These are phyloP conservation scores for Masticophis lateralis DNA, from an alignment of 2,797 vertebrate species.

Conservation along the genomic window DNA sequence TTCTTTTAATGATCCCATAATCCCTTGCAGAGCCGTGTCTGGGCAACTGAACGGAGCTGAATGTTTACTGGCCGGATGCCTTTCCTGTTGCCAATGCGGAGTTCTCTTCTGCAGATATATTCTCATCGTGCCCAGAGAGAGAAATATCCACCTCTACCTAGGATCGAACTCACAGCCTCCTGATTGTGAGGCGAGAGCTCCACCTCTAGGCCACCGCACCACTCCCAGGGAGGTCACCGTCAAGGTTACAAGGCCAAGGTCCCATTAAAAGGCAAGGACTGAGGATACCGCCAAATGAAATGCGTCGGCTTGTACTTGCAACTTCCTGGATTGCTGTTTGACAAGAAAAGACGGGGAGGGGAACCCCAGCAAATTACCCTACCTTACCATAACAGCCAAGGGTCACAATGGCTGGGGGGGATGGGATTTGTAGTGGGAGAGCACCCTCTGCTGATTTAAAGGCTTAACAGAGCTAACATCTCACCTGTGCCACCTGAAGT, in stretches of 20 bases:
- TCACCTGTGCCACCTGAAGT: constrained; percentile 54
- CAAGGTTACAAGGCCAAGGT: too few relatives aligned
- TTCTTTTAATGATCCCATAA: not conserved
- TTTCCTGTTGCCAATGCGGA: fast-evolving
- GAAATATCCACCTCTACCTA: too few relatives aligned
- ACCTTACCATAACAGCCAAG: not conserved
- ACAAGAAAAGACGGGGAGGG: not conserved
- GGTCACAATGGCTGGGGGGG: not conserved
- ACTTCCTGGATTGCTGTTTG: not conserved
- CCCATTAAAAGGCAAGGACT: not conserved
- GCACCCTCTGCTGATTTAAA: not conserved
- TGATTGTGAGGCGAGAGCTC: too few relatives aligned
- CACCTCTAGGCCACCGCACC: too few relatives aligned
- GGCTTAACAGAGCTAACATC: not conserved
- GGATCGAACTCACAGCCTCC: too few relatives aligned
- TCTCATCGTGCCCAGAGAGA: too few relatives aligned
- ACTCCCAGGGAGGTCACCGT: too few relatives aligned
- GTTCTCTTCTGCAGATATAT: too few relatives aligned
- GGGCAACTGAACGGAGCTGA: not conserved
- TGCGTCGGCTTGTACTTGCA: not conserved
- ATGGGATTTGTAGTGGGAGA: not conserved
- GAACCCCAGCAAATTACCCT: not conserved
- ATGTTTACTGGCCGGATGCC: not conserved
- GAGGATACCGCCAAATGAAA: not conserved
- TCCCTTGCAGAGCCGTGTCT: not conserved